Base-by-base conservation (phyloP, 1,140 invertebrate species). In the Hyposmocoma kahamanoa region DNA sequence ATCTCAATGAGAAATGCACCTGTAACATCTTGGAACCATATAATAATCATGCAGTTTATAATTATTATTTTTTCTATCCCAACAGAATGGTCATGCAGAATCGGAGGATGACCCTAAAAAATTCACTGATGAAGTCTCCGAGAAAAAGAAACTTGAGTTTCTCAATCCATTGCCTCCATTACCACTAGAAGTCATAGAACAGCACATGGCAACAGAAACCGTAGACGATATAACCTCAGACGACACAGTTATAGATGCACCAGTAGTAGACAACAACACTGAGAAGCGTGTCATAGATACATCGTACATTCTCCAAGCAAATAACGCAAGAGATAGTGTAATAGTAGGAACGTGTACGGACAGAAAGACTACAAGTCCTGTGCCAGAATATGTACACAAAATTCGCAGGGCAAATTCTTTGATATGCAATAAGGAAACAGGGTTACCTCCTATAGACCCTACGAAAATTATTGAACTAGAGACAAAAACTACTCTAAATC, bases 311-410 rank as follows among this genome's bases (percentile, higher is more conserved):
- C 50, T 84, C 24, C 75, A 78, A 38, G 81, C 81, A 3, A 84
- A 84, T 46, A 76, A 72, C 22, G 81, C 79, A 1, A 60, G 81
- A 3, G 64, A 81, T 36, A 84, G 81, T 45, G 81, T 84, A 6
- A 84, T 84, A 18, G 75, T 81, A 1, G 72, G 67, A n/a, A 73
- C 76, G 24, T 56, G 59, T 22, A 50, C 55, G 0, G 11, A 59
- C 13, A 69, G 72, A 19, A 56, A 56, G n/a, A 72, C 70, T 45
- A 4, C 63, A 0, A 66, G 56, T 38, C 66, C 67, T 0, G 62
- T 63, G 0, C 63, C 68, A 4, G 64, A 63, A 30, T 73, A 73
- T 24, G 75, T 84, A 1, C 81, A 84, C 34, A 83, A 84, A 46
- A 84, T 84, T 42, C 58, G 76, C 17, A 79, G 78, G 45, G 79